Evolutionary conservation across 2,113 vertebrate species (phyloP), one percentile per base, ranked within the genome.

Genomic region (Podarcis cretensis): DNA sequence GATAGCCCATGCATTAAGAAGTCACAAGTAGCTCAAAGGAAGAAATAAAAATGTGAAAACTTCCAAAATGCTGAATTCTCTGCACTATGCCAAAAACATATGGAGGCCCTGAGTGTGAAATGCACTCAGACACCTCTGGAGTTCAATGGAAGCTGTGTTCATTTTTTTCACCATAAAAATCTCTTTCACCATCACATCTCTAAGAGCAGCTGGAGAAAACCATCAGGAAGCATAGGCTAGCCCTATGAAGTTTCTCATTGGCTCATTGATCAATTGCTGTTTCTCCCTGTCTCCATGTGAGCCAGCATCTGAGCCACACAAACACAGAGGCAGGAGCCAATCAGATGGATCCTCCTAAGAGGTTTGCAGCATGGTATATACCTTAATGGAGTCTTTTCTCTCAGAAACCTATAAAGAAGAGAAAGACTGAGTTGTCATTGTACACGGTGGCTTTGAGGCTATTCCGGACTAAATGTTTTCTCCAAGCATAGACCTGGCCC

Each of bases 321-420:
- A 65, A 13, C 77, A 68, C 84, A 83, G 71, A 90, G 43, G 25
- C 85, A 93, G 86, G 78, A 92, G 16, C 65, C 89, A 91, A 83
- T 54, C 81, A 80, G 87, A 85, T 74, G 80, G 32, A 48, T 3
- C 27, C 73, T 86, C 85, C 27, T 14, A 59, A 78, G 79, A 90
- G 79, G 43, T 85, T 75, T 91, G 85, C 76, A 86, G 76, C 35
- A 89, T n/a, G 3, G 25, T 48, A 43, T 87, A 27, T 79, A 66
- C 43, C 27, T 73, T 73, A 69, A 37, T 40, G 13, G 7, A 83
- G 37, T 3, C 63, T 85, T 92, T 85, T 74, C 78, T 93, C 90
- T 77, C 25, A 80, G 84, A 40, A 30, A 77, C 14, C 65, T 5
- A 32, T 4, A 83, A 23, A 80, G 23, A 7, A 90, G 1, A 13